A percentile compares a stretch with the other conserved stretches of the same genome.
These are phyloP conservation scores for Aphaenogaster ashmeadi DNA, from an alignment of 1,140 invertebrate genomes.

Conservation along the genomic window DNA sequence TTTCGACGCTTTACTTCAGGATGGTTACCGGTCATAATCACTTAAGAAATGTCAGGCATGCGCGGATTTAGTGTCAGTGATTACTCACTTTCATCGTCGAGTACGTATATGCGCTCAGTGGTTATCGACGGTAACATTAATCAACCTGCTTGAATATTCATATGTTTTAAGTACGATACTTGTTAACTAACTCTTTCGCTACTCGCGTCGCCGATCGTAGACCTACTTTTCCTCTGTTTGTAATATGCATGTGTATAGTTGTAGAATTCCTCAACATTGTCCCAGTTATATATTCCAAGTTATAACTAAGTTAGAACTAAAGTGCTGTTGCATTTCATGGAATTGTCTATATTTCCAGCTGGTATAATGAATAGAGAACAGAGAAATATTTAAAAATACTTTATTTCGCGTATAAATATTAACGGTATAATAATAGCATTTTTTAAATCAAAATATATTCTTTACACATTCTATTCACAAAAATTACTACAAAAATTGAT, in stretches of 20 bases:
- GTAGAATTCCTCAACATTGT: constrained; percentile 9
- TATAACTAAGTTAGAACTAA: constrained; percentile 27
- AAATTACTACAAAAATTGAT: neutral
- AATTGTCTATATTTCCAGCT: neutral
- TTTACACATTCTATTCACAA: neutral
- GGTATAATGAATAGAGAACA: neutral
- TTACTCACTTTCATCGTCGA: constrained; percentile 60
- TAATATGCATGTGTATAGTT: constrained; percentile 6
- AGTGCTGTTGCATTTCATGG: too few species aligned
- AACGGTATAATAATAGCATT: neutral
- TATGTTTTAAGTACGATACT: constrained; percentile 35
- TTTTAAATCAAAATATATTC: neutral
- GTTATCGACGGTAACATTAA: constrained; percentile 63
- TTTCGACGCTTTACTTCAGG: constrained; percentile 32
- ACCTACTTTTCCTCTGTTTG: constrained; percentile 38
- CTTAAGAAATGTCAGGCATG: constrained; percentile 60
- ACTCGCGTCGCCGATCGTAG: constrained; percentile 17
- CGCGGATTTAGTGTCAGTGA: constrained; percentile 65
- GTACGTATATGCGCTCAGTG: constrained; percentile 12
- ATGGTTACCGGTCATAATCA: constrained; percentile 57
- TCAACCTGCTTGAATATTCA: constrained; percentile 60
- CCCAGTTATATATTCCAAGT: constrained; percentile 2
- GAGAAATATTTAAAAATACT: neutral
- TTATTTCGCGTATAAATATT: neutral
- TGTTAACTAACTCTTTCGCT: constrained; percentile 43